Conservation (phyloP, 2,888 invertebrate species). For the Heliconius cydno region DNA sequence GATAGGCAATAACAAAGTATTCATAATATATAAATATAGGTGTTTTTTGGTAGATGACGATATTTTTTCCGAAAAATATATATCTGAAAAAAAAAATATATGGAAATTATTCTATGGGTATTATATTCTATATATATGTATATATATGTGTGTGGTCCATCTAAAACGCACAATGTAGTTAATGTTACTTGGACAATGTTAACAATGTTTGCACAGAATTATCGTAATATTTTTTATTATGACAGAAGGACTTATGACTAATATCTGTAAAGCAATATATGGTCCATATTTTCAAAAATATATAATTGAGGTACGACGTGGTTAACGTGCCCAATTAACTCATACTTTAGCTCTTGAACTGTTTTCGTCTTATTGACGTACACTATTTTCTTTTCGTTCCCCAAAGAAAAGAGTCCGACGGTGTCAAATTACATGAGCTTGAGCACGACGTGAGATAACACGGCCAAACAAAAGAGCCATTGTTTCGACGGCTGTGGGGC, state of each 20-base stretch:
- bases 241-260: background rate
- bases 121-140: too few species aligned
- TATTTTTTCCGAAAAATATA: background rate
- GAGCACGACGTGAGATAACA: constrained; percentile 31
- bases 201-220: background rate
- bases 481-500: constrained; percentile 10
- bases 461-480: constrained; percentile 41
- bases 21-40: background rate
- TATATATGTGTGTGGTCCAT: too few species aligned
- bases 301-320: constrained; percentile 42
- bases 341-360: constrained; percentile 43
- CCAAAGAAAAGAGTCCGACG: constrained; percentile 40
- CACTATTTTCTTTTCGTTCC: constrained; percentile 36
- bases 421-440: constrained; percentile 38
- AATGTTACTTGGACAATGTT: background rate
- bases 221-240: background rate
- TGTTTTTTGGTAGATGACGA: background rate
- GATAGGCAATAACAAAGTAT: constrained; percentile 4
- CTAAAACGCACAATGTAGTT: too few species aligned
- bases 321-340: constrained; percentile 45
- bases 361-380: constrained; percentile 42
- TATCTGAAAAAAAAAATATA: background rate
- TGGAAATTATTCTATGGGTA: background rate
- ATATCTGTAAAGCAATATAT: constrained; percentile 37
- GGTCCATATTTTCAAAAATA: constrained; percentile 40